Conservation (phyloP, 1,140 invertebrate species). For the Ectropis grisescens region DNA sequence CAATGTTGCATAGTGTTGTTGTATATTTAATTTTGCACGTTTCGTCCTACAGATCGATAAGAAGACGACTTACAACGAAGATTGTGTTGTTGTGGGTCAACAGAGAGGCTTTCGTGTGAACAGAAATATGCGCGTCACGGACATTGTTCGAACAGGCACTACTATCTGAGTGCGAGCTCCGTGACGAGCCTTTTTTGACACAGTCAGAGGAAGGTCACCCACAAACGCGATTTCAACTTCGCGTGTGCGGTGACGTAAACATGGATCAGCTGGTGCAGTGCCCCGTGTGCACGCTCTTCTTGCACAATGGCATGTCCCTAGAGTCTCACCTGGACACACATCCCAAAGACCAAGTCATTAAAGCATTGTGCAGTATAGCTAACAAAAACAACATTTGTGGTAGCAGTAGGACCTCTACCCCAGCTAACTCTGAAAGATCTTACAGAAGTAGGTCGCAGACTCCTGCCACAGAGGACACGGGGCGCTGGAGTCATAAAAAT, state of each 20-base stretch:
- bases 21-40: conserved; percentile 46
- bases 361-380: conserved; percentile 74
- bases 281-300: conserved; percentile 86
- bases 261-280: conserved; percentile 75
- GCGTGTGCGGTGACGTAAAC: conserved; percentile 15
- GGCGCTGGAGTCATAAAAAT: conserved; percentile 18
- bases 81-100: conserved; percentile 46
- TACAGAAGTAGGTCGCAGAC: conserved; percentile 59
- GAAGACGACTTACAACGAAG: conserved; percentile 43
- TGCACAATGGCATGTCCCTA: conserved; percentile 84
- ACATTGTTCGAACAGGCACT: conserved; percentile 29
- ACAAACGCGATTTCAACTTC: too few relatives aligned
- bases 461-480: conserved; percentile 43
- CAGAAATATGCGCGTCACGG: conserved; percentile 51
- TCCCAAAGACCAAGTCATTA: conserved; percentile 88
- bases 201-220: too few relatives aligned
- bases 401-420: conserved; percentile 52
- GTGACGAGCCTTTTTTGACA: conserved; percentile 2
- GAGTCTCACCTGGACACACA: conserved; percentile 85
- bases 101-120: conserved; percentile 35
- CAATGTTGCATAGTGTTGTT: conserved; percentile 22
- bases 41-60: conserved; percentile 65
- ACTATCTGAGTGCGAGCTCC: conserved; percentile 31
- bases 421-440: conserved; percentile 48
- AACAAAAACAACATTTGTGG: conserved; percentile 33